Evolutionary conservation across 2,888 invertebrate species (phyloP).

Genomic region (Catocala sponsa): DNA sequence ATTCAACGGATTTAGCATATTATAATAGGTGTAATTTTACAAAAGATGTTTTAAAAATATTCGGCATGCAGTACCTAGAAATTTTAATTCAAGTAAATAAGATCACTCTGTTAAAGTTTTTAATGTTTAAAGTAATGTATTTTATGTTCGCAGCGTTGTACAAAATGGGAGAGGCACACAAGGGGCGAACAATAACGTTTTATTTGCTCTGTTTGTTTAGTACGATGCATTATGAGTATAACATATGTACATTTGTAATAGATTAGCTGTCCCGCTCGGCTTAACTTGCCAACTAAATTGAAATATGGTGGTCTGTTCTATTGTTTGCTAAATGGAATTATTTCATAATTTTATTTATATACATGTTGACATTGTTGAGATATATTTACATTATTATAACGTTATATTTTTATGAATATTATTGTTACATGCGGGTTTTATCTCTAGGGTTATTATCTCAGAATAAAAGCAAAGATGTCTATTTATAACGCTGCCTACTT

Average conservation of each 20-base stretch:
- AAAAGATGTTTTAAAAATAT: conserved; percentile 27
- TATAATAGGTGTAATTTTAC: conserved; percentile 28
- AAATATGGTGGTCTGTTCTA: conserved; percentile 20
- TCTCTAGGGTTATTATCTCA: no score
- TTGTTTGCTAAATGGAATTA: background rate
- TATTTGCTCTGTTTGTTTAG: conserved; percentile 21
- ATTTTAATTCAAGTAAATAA: conserved; percentile 9
- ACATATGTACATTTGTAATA: conserved; percentile 34
- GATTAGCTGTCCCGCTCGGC: conserved; percentile 29
- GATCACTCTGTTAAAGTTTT: background rate
- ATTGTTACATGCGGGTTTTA: no score
- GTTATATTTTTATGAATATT: no score
- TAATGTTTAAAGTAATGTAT: conserved; percentile 7
- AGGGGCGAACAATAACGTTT: conserved; percentile 15
- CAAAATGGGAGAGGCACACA: background rate
- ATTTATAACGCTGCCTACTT: no score
- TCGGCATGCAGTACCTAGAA: conserved; percentile 11
- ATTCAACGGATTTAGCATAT: conserved; percentile 25
- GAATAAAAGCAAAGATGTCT: no score
- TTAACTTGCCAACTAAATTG: conserved; percentile 27
- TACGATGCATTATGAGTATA: conserved; percentile 17
- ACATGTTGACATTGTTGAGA: no score
- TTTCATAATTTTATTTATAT: background rate
- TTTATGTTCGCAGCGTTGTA: conserved; percentile 11
- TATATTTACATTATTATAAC: no score